These are phyloP conservation scores for Ariolimax columbianus DNA, from an alignment of 2,888 invertebrate genomes.

Conservation along the genomic window DNA sequence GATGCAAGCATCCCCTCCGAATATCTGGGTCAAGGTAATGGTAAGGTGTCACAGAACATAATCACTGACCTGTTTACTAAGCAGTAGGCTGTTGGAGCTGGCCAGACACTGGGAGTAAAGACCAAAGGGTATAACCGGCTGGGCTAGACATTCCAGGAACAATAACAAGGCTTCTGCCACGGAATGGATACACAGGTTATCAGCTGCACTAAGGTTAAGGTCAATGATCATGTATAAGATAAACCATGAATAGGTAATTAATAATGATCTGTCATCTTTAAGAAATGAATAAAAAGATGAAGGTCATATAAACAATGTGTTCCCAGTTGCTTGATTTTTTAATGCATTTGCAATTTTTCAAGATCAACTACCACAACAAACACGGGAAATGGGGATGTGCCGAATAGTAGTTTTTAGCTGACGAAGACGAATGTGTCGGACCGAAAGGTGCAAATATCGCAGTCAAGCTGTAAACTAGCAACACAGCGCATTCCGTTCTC, in stretches of 20 bases:
- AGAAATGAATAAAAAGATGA: too few relatives aligned
- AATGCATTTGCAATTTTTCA: too few relatives aligned
- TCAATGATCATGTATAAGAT: not conserved
- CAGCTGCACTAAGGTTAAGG: conserved; percentile 36
- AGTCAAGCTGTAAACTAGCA: too few relatives aligned
- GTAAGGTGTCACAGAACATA: not conserved
- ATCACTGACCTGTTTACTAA: conserved; percentile 85
- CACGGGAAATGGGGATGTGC: too few relatives aligned
- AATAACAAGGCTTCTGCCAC: conserved; percentile 93
- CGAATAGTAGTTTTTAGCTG: too few relatives aligned
- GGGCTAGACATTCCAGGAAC: conserved; percentile 92
- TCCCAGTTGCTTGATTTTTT: too few relatives aligned
- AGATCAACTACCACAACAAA: too few relatives aligned
- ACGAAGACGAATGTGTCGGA: too few relatives aligned
- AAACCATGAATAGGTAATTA: not conserved
- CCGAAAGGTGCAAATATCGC: too few relatives aligned
- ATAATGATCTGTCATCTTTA: not conserved
- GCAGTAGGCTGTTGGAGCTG: conserved; percentile 84
- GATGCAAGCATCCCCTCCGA: too few relatives aligned
- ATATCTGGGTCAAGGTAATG: not conserved
- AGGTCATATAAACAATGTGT: too few relatives aligned
- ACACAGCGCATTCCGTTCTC: too few relatives aligned
- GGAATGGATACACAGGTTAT: conserved; percentile 86
- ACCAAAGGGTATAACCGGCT: conserved; percentile 91
- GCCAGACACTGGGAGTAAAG: conserved; percentile 88